Base-by-base conservation (phyloP, 1,140 invertebrate species). In the Apis dorsata region DNA sequence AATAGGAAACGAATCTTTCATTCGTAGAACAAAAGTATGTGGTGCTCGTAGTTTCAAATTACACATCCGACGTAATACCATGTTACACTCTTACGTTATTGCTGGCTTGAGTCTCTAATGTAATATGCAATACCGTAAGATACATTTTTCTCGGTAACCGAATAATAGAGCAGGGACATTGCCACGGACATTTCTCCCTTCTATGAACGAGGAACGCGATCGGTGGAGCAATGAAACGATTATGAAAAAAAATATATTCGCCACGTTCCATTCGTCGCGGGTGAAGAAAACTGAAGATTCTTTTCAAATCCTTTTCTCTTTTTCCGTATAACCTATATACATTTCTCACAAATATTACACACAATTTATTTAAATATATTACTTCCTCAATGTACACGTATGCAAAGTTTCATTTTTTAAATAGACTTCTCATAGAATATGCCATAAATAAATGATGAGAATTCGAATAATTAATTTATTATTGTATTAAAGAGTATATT, bases 131-230 rank as follows among this genome's bases (percentile, higher is more conserved):
- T 44, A 60, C 57, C 34, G 72, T 44, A 60, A 59, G 34, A 60
- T 74, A 74, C 59, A 15, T 28, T 8, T 74, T 57, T 60, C 49
- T 59, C 57, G 44, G 57, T 74, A 60, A 73, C 28, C 17, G 51
- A 72, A 72, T 44, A 44, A 44, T 72, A 72, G 70, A 72, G 19
- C 70, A 72, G 57, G 72, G 72, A 74, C 72, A 74, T 74, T 74
- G 72, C 57, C 72, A 74, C 34, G 72, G 72, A 74, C 72, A 49
- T 49, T 57, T 74, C 19, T 49, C 34, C 55, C 11, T 24, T 53
- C 1, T 19, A n/a, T 59, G 34, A 57, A 19, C 17, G 71, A 59
- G 24, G 28, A 34, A 57, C 15, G 34, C 19, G 34, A 19, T 34
- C 19, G 19, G 17, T 24, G 12, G 13, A 44, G 5, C 34, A 44